Conservation (phyloP, 2,113 vertebrate genomes). For the Cynocephalus volans region DNA sequence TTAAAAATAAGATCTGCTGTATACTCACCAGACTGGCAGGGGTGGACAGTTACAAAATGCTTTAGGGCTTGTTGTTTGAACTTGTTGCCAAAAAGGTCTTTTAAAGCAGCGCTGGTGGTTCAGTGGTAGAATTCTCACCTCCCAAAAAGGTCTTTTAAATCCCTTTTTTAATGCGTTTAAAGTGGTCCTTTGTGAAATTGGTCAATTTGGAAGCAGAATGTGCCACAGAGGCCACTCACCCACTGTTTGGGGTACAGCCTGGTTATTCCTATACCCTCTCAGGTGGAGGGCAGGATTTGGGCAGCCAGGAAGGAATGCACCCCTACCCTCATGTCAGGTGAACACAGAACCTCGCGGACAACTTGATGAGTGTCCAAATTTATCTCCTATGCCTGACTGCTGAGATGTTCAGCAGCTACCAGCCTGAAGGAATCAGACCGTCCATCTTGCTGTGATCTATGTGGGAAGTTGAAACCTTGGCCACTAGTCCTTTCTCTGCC, state of each 20-base stretch:
- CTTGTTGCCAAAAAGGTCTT: neutral
- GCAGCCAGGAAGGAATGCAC: neutral
- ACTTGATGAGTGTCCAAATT: neutral
- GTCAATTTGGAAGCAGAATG: neutral
- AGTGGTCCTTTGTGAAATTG: neutral
- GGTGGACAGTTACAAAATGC: neutral
- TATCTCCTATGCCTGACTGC: neutral
- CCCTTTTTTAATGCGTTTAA: neutral
- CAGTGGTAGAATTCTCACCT: too few species aligned
- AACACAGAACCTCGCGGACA: neutral
- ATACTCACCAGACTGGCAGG: neutral
- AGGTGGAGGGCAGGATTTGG: neutral
- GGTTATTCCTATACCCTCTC: neutral
- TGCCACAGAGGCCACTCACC: neutral
- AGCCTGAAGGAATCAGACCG: neutral
- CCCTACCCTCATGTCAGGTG: neutral
- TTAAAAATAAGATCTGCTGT: neutral
- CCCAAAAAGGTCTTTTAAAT: neutral
- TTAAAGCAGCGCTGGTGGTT: neutral
- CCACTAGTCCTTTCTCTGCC: neutral
- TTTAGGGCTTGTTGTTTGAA: neutral
- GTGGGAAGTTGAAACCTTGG: neutral
- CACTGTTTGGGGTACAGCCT: neutral
- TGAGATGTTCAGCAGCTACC: neutral
- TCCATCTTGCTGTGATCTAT: neutral